These are phyloP conservation scores for Mustela nigripes DNA, from an alignment of 2,113 vertebrate species.

Conservation along the genomic window DNA sequence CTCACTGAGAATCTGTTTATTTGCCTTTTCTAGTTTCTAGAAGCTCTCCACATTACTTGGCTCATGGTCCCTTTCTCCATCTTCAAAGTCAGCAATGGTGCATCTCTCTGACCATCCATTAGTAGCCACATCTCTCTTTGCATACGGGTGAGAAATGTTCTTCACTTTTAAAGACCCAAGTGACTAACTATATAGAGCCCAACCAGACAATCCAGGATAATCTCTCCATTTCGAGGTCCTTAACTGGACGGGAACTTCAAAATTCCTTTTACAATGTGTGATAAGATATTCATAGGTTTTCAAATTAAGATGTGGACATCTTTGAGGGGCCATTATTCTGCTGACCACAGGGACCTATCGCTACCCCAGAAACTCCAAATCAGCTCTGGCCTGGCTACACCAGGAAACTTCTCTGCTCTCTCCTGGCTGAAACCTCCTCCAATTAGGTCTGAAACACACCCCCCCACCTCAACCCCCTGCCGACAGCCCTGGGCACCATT, in stretches of 20 bases:
- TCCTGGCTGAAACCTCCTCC: background rate
- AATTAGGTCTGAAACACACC: background rate
- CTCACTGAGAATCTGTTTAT: background rate
- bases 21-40: background rate
- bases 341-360: background rate
- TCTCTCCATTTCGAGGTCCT: background rate
- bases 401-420: background rate
- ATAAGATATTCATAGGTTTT: background rate
- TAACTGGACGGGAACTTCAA: background rate
- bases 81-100: background rate
- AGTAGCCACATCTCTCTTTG: background rate
- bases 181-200: background rate
- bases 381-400: background rate
- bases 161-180: background rate
- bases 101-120: background rate
- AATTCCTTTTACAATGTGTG: background rate
- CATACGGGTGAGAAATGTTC: background rate
- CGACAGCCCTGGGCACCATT: background rate
- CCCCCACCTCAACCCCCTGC: background rate
- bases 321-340: background rate
- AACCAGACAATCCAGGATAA: background rate
- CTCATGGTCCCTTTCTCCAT: background rate
- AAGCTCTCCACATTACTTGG: background rate
- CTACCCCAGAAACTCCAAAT: background rate
- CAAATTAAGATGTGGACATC: background rate